Conservation (phyloP, 2,113 vertebrate genomes). For the Neogobius melanostomus region DNA sequence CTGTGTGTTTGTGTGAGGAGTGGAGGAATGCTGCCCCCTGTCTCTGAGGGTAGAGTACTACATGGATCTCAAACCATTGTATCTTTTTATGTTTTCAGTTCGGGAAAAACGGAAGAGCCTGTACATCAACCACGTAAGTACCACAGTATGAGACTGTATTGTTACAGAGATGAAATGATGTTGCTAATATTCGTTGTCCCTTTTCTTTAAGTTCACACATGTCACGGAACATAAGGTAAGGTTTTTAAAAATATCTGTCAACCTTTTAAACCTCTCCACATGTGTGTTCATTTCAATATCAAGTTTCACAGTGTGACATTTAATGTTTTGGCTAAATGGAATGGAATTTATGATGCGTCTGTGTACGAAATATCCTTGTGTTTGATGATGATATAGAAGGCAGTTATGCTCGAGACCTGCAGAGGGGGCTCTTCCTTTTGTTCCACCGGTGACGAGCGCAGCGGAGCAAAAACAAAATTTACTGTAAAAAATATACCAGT, state of each 20-base stretch:
- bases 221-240: slow-evolving; percentile 79
- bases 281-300: background rate
- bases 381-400: too few species aligned
- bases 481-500: too few species aligned
- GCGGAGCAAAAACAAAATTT: too few species aligned
- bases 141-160: background rate
- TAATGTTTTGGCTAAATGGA: too few species aligned
- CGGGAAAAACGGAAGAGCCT: slow-evolving; percentile 80
- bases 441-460: too few species aligned
- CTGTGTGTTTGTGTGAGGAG: slow-evolving; percentile 15
- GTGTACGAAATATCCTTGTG: too few species aligned
- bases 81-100: slow-evolving; percentile 63
- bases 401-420: too few species aligned
- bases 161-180: background rate
- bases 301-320: too few species aligned
- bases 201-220: slow-evolving; percentile 77
- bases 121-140: slow-evolving; percentile 82
- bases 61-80: background rate
- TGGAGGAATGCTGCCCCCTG: slow-evolving; percentile 58
- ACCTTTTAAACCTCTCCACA: background rate
- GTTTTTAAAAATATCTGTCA: background rate
- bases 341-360: too few species aligned
- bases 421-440: too few species aligned
- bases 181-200: slow-evolving; percentile 48
- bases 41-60: slow-evolving; percentile 48